Evolutionary conservation across 1,140 invertebrate genomes (phyloP), one percentile per base, ranked within the genome.

Genomic region (Trypoxylus dichotomus): DNA sequence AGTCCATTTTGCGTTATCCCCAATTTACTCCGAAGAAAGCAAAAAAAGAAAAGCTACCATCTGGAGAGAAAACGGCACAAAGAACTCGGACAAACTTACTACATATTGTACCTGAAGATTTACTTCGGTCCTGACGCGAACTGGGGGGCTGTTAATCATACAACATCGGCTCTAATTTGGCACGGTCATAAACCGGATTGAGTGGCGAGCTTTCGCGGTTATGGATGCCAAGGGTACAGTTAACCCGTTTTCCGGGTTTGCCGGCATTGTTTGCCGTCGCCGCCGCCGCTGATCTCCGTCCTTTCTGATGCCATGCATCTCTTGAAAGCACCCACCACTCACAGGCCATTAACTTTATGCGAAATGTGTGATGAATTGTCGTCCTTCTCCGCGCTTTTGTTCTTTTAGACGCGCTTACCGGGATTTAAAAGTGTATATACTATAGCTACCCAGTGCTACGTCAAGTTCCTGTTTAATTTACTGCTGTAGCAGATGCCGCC

Each of bases 131-230:
- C 60, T 19, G 19, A 19, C n/a, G 3, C n/a, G 24, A 13, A 63
- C 60, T 63, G 60, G 60, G 60, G 43, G 10, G 60, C 60, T 63
- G 21, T 63, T 63, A 63, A 63, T 63, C 60, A 63, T 63, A 63
- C 60, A 63, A 63, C 60, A 63, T 63, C 60, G 60, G 60, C 60
- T 63, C 60, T 63, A 63, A 63, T 63, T 63, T 63, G 60, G 19
- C 60, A 63, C 19, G 21, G 60, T 63, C 60, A 63, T 63, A 63
- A 63, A 63, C 60, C 21, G 60, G 60, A 63, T 63, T 63, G 60
- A 63, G 60, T 63, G 60, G 60, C 60, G 60, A 63, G 19, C 60
- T 24, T 19, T 27, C 10, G 32, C 60, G n/a, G 60, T 63, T 63
- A 63, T 63, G 60, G 60, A 63, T 63, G 60, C 60, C 60, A 10